Percentiles rank a stretch among this genome's conserved stretches.
Conservation (phyloP, 2,797 vertebrate genomes). For the Columba guinea region DNA sequence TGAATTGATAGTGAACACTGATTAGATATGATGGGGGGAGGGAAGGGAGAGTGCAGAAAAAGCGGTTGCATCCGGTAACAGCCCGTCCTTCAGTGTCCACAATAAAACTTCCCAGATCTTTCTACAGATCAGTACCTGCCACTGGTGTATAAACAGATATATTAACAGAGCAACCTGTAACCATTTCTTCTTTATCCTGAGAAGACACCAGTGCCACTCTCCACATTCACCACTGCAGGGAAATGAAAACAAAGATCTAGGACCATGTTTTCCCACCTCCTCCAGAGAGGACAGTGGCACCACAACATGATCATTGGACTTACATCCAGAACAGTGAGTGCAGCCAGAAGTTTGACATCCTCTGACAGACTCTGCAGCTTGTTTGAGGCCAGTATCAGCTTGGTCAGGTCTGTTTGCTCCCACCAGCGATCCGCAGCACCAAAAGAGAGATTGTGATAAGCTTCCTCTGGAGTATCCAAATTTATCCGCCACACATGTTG, state of each 20-base stretch:
- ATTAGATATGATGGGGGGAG: too few relatives aligned
- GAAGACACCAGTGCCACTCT: not conserved
- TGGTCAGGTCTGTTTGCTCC: conserved; percentile 94
- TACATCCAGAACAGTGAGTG: conserved; percentile 88
- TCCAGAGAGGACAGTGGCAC: rapidly evolving
- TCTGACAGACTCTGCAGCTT: conserved; percentile 86
- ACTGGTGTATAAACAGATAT: rapidly evolving
- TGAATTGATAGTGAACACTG: not conserved
- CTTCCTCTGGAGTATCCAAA: conserved; percentile 87
- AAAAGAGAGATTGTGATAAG: conserved; percentile 84
- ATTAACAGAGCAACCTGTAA: not conserved
- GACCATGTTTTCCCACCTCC: rapidly evolving
- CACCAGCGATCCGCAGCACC: conserved; percentile 89
- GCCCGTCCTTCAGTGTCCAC: not conserved
- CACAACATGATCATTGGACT: not conserved
- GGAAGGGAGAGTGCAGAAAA: not conserved
- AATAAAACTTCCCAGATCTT: not conserved
- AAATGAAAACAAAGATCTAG: not conserved
- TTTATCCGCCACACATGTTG: conserved; percentile 91
- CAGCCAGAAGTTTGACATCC: conserved; percentile 87
- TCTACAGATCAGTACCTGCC: not conserved
- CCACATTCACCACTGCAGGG: not conserved
- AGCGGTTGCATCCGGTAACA: not conserved
- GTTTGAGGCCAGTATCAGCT: conserved; percentile 92
- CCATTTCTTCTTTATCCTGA: not conserved